These are phyloP conservation scores for Mycalesis mineus DNA, from an alignment of 2,888 invertebrate species.

Conservation along the genomic window DNA sequence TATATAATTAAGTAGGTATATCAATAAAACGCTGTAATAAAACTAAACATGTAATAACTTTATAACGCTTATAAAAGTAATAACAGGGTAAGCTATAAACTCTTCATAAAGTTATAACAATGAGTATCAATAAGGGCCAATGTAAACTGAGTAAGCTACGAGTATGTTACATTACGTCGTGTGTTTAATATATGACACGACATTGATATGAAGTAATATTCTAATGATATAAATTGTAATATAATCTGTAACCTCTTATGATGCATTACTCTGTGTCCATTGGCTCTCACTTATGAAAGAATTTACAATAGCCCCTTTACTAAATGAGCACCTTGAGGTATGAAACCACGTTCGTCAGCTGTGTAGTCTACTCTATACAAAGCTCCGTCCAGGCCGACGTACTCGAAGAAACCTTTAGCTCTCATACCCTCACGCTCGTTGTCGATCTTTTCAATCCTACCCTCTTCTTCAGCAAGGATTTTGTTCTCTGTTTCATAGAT, in stretches of 20 bases:
- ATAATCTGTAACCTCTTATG: not conserved
- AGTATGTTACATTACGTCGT: not conserved
- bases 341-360: conserved; percentile 67
- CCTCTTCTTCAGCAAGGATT: conserved; percentile 66
- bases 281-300: not conserved
- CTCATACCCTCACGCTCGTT: conserved; percentile 45
- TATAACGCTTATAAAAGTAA: conserved; percentile 11
- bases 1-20: too few relatives aligned
- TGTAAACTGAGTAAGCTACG: not conserved
- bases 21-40: not conserved
- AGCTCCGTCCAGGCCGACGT: conserved; percentile 57
- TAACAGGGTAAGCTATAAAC: conserved; percentile 13
- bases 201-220: not conserved
- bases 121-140: conserved; percentile 1
- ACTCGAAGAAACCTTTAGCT: conserved; percentile 65
- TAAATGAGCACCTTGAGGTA: conserved; percentile 53
- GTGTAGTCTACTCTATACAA: conserved; percentile 70
- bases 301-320: conserved; percentile 31
- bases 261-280: not conserved
- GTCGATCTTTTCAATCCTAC: conserved; percentile 53
- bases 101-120: conserved; percentile 12
- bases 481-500: conserved; percentile 70
- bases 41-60: not conserved
- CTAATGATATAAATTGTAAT: too few relatives aligned
- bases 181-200: not conserved